Evolutionary conservation across 2,113 vertebrate species (phyloP).

Genomic region (Prionailurus bengalensis): DNA sequence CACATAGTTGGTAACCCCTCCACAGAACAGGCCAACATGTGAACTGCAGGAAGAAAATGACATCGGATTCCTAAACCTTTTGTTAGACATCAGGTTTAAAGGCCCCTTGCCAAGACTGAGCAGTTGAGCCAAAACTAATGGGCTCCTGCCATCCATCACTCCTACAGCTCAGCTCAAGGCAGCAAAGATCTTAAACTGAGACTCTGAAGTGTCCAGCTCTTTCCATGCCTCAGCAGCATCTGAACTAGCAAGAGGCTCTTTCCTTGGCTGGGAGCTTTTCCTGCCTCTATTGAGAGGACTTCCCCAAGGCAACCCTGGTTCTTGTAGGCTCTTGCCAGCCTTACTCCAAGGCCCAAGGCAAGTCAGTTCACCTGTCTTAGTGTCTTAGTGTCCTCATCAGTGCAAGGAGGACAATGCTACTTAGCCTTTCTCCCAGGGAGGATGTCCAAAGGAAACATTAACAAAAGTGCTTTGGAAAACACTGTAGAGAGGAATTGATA

Average conservation of each 20-base stretch:
- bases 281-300: not conserved
- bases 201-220: not conserved
- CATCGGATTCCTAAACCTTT: conserved; percentile 4
- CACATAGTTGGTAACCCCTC: not conserved
- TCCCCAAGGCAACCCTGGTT: not conserved
- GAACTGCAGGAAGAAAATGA: conserved; percentile 2
- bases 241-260: not conserved
- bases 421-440: conserved; percentile 20
- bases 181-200: not conserved
- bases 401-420: not conserved
- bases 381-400: not conserved
- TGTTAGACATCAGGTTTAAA: conserved; percentile 11
- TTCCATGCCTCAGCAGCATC: not conserved
- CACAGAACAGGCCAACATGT: not conserved
- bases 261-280: not conserved
- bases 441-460: conserved; percentile 15
- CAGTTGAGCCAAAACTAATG: conserved; percentile 45
- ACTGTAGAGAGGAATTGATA: not conserved
- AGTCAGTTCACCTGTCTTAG: not conserved
- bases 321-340: not conserved
- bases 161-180: conserved; percentile 22
- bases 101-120: not conserved
- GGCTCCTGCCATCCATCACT: not conserved
- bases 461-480: not conserved
- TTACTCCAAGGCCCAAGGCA: not conserved